Evolutionary conservation across 2,888 invertebrate species (phyloP).

Genomic region (Patella caerulea): DNA sequence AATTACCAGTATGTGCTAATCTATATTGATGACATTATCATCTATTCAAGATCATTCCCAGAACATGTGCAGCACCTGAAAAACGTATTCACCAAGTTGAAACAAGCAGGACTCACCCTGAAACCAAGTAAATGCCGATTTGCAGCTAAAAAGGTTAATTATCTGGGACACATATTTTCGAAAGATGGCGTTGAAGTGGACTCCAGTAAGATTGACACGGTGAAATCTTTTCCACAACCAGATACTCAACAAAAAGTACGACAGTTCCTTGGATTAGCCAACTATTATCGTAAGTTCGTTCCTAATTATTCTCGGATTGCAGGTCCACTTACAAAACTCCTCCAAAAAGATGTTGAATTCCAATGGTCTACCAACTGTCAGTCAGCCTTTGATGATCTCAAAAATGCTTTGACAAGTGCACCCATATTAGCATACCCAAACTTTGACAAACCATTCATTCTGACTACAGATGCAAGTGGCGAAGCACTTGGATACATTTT

Average conservation of each 20-base stretch:
- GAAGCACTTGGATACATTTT: slow-evolving; percentile 28
- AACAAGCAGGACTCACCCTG: slow-evolving; percentile 33
- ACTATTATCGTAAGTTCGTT: slow-evolving; percentile 39
- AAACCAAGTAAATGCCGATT: slow-evolving; percentile 42
- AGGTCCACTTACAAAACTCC: slow-evolving; percentile 32
- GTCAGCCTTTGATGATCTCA: slow-evolving; percentile 31
- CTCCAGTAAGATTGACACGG: not conserved
- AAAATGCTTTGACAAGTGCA: slow-evolving; percentile 14
- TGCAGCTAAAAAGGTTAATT: slow-evolving; percentile 32
- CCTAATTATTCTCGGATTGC: slow-evolving; percentile 35
- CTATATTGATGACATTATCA: slow-evolving; percentile 46
- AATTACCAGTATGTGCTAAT: slow-evolving; percentile 40
- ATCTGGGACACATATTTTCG: slow-evolving; percentile 34
- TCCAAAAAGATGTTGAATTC: slow-evolving; percentile 34
- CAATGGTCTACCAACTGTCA: slow-evolving; percentile 36
- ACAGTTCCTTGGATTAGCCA: slow-evolving; percentile 31
- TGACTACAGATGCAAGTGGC: slow-evolving; percentile 31
- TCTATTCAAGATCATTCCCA: slow-evolving; percentile 33
- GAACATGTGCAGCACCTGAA: slow-evolving; percentile 35
- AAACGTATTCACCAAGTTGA: slow-evolving; percentile 32
- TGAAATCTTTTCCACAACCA: slow-evolving; percentile 26
- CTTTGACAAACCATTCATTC: slow-evolving; percentile 27
- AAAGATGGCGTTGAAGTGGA: slow-evolving; percentile 38
- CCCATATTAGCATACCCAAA: slow-evolving; percentile 24
- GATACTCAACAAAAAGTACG: slow-evolving; percentile 31